Percentiles rank a stretch among this genome's conserved stretches.
Conservation (phyloP, 2,113 vertebrate genomes). For the Cettia cetti region DNA sequence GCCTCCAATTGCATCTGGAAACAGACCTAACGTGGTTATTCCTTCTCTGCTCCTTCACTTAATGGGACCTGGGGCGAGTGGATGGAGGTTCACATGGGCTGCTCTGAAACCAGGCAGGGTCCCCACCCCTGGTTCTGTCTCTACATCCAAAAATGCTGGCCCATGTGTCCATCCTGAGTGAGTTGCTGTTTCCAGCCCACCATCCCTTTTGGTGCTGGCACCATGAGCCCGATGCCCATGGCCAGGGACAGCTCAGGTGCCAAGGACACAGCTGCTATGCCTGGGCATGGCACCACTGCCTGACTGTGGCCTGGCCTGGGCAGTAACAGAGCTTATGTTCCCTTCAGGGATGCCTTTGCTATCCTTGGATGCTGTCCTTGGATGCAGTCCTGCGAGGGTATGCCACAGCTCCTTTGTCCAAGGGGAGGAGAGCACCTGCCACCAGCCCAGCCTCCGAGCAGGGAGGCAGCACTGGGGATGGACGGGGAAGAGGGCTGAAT, state of each 20-base stretch:
- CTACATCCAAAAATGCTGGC: neutral
- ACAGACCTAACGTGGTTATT: neutral
- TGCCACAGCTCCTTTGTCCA: neutral
- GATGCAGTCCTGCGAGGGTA: neutral
- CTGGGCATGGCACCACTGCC: neutral
- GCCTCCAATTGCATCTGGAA: neutral
- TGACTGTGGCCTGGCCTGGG: neutral
- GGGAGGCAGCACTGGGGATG: neutral
- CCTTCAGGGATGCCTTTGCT: neutral
- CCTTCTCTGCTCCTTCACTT: neutral
- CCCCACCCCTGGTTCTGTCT: neutral
- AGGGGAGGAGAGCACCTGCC: neutral
- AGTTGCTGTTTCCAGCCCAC: neutral
- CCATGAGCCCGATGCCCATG: accelerated
- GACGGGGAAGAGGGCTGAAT: neutral
- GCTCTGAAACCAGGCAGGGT: neutral
- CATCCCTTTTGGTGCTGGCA: neutral
- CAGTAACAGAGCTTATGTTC: neutral
- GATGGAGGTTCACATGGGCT: neutral
- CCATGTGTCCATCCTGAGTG: too few relatives aligned
- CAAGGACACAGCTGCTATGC: constrained; percentile 18
- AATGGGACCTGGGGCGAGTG: accelerated
- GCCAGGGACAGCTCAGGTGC: neutral
- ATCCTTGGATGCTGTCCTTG: neutral
- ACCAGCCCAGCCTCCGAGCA: accelerated